Base-by-base conservation (phyloP, 2,113 vertebrate species). In the Microtus pennsylvanicus region DNA sequence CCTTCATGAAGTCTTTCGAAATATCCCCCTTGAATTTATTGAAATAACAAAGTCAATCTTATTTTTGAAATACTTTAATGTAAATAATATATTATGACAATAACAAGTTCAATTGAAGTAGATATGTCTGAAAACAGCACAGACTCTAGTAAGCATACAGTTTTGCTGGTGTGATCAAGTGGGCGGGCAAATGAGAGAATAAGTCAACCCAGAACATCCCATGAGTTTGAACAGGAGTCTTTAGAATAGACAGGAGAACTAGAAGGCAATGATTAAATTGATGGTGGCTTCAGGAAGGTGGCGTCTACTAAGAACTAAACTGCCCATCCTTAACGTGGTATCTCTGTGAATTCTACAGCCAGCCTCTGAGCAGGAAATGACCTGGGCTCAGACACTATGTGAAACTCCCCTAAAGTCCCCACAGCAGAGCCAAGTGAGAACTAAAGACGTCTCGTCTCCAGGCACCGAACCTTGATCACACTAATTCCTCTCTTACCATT, bases 1-100 rank as follows among this genome's bases (percentile, higher is more conserved):
- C 33, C 17, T 92, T 90, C 61, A 80, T 69, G 14, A 97, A 92
- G 17, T 24, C 76, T 90, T 90, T 93, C 63, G 76, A 80, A 75
- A 88, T 35, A 83, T 69, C 55, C 30, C 33, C 45, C 30, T 86
- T 90, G 30, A 55, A 24, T 93, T 77, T 63, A 87, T 52, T n/a
- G 65, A 87, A 50, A 24, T 24, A 50, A 16, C 45, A 70, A 70
- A 35, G 28, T 12, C 63, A 75, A 17, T 80, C 28, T 65, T 86
- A 76, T 87, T 76, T 74, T 83, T 26, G 38, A 22, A 83, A 38
- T 58, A 50, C 42, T 55, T 92, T 89, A 86, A 78, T 74, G 7
- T 58, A 65, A 72, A 74, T 33, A 88, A 90, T 78, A 80, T 74
- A 75, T 58, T 72, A 61, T n/a, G 28, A 35, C 45, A 17, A n/a